phyloP scores from a whole-genome alignment of 2,113 vertebrate species.

The Nesospiza acunhae region DNA sequence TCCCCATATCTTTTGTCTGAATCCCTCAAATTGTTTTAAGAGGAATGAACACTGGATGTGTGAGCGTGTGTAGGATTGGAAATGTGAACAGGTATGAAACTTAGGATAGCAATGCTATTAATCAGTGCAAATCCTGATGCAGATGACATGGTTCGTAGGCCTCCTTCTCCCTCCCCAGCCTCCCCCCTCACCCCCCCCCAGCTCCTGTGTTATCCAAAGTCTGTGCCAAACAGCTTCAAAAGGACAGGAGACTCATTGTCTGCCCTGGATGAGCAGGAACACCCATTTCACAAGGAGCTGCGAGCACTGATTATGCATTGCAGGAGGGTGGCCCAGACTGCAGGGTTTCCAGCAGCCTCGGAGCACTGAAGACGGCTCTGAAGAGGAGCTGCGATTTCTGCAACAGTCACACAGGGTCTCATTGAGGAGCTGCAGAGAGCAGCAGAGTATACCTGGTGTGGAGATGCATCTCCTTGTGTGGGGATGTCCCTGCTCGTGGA shows the following conservation, averaged over 20 bases:
- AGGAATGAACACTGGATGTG: background rate
- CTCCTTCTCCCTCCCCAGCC: background rate
- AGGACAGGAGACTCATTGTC: background rate
- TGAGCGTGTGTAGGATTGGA: rapidly evolving
- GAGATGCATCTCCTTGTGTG: too few relatives aligned
- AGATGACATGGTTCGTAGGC: background rate
- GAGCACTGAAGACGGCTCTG: background rate
- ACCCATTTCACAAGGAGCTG: background rate
- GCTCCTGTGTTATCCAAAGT: background rate
- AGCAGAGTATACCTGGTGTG: background rate
- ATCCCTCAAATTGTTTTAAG: background rate
- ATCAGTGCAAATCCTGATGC: background rate
- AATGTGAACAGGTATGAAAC: background rate
- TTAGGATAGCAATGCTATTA: background rate
- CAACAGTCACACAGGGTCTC: background rate
- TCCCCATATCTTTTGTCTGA: background rate
- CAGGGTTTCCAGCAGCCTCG: background rate
- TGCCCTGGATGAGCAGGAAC: background rate
- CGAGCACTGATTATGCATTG: background rate
- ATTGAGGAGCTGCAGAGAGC: background rate
- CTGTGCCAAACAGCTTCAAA: background rate
- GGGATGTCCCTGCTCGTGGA: rapidly evolving
- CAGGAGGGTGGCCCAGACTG: background rate
- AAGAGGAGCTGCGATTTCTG: rapidly evolving
- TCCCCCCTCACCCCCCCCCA: background rate